Conservation (phyloP, 2,113 vertebrate genomes). For the Siniperca knerii region DNA sequence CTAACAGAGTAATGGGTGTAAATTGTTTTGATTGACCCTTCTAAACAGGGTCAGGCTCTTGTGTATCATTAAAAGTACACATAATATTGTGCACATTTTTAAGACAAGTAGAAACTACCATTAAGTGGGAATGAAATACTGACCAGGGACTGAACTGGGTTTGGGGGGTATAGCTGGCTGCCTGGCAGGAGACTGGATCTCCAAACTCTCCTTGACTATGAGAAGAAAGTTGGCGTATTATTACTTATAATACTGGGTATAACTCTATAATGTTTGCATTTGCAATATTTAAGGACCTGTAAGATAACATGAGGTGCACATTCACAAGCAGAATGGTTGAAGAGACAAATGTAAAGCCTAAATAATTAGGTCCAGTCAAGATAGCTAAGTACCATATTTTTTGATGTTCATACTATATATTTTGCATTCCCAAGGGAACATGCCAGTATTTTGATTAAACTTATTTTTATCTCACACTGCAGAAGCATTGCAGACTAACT, state of each 20-base stretch:
- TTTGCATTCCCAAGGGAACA: not conserved
- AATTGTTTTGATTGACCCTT: not conserved
- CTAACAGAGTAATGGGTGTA: not conserved
- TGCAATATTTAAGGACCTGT: not conserved
- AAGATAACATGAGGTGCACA: not conserved
- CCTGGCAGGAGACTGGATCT: not conserved
- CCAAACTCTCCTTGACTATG: not conserved
- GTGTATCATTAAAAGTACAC: not conserved
- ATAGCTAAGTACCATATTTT: not conserved
- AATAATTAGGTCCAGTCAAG: not conserved
- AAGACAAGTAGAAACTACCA: not conserved
- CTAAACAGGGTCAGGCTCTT: not conserved
- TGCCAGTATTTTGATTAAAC: not conserved
- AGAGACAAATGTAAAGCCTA: not conserved
- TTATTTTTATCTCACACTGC: conserved; percentile 11
- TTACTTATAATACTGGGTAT: not conserved
- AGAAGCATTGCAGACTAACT: conserved; percentile 9
- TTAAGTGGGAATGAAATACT: too few species aligned
- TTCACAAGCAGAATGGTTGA: not conserved
- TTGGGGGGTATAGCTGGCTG: not conserved
- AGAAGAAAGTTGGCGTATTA: not conserved
- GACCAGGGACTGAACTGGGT: not conserved
- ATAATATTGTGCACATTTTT: not conserved
- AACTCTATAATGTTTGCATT: not conserved
- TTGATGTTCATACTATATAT: not conserved